Base-by-base conservation (phyloP, 2,113 vertebrate genomes). In the Catharus bicknelli region DNA sequence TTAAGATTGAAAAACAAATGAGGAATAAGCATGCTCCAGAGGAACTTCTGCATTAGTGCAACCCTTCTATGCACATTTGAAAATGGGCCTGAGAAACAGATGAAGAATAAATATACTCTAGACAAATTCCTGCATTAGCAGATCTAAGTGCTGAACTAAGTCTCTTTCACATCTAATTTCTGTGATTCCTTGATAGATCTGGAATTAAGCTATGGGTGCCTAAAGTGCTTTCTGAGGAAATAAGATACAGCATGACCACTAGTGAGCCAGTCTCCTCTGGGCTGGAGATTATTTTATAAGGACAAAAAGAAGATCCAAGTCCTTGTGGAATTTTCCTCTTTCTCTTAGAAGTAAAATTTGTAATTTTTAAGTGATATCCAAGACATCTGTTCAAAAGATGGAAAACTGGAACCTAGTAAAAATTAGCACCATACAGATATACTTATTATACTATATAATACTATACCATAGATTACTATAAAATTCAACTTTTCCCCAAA, bases 61-160 rank as follows among this genome's bases (percentile, higher is more conserved):
- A 90, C 26, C 45, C n/a, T 45, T 63, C 48, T 70, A 32, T 83
- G 43, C 22, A 83, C 40, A 62, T 69, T 94, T 82, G 86, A 50
- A 95, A 77, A 47, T 32, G 36, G 87, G 63, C 43, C 66, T 85
- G 54, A 22, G 67, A 75, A 91, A 36, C 2, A 55, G 26, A 51
- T 79, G 85, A 64, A 81, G 82, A 69, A 67, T 90, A 93, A 97
- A 95, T 92, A 72, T 34, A 30, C 51, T 82, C n/a, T 12, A 48
- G 67, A 87, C 93, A 95, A 92, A 73, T 76, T 61, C 86, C 53
- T 88, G 66, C 88, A 78, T 90, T 94, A 95, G 88, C 73, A 88
- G 86, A 38, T 43, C 64, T 76, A 61, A 84, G 69, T 90, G 91
- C 43, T 70, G 66, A 83, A 58, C 19, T 58, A 83, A 79, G 64